Conservation (phyloP, 2,797 vertebrate species). For the Ceryle rudis region DNA sequence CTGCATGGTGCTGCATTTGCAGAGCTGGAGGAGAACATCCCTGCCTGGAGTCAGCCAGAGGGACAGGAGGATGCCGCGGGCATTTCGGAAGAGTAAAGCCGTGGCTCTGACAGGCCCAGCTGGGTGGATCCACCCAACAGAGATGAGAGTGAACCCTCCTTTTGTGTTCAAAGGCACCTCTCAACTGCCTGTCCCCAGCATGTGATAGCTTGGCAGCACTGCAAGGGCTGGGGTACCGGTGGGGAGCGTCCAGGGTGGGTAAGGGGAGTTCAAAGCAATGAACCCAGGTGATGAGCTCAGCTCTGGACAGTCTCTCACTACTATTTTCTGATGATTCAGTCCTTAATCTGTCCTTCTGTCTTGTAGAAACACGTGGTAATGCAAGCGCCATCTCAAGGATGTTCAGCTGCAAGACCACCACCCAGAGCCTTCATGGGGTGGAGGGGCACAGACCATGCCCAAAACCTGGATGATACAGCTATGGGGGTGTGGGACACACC, state of each 20-base stretch:
- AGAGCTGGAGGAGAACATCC: neutral
- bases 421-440: neutral
- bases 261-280: neutral
- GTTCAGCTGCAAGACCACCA: neutral
- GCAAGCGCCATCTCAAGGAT: neutral
- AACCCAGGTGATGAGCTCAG: neutral
- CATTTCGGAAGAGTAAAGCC: neutral
- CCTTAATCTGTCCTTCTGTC: neutral
- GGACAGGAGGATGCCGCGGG: accelerated
- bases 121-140: neutral
- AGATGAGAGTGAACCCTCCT: neutral
- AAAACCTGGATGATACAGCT: neutral
- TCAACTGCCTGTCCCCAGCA: neutral
- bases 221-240: accelerated
- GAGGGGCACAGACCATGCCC: neutral
- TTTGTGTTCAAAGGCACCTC: accelerated
- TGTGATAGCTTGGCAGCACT: neutral
- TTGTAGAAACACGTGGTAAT: neutral
- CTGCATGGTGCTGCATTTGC: accelerated
- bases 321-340: neutral
- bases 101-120: neutral
- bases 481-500: too few relatives aligned
- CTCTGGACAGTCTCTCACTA: neutral
- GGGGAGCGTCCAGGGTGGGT: neutral
- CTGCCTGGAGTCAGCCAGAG: neutral